Evolutionary conservation across 2,113 vertebrate genomes (phyloP).

Genomic region (Xenopus laevis): DNA sequence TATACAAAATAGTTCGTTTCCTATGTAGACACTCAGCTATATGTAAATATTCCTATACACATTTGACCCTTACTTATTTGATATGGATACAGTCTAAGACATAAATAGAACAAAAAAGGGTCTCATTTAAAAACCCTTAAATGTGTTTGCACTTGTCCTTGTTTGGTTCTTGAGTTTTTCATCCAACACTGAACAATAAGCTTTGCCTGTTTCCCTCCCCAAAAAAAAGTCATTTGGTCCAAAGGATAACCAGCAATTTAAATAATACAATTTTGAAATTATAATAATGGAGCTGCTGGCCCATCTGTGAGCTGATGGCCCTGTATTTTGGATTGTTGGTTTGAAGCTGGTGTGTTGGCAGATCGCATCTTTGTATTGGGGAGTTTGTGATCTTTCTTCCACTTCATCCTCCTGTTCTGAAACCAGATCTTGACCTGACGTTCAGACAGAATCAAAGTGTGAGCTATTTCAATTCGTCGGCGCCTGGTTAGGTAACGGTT

Average conservation of each 20-base stretch:
- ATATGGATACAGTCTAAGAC: constrained; percentile 34
- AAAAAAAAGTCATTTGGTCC: constrained; percentile 56
- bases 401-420: constrained; percentile 97
- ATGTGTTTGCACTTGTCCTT: constrained; percentile 45
- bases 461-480: constrained; percentile 95
- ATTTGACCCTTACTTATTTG: constrained; percentile 30
- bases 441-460: constrained; percentile 94
- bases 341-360: constrained; percentile 76
- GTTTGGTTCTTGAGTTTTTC: constrained; percentile 53
- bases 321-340: constrained; percentile 74
- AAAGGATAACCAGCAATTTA: constrained; percentile 49
- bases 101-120: constrained; percentile 38
- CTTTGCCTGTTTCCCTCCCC: constrained; percentile 49
- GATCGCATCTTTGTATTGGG: constrained; percentile 98
- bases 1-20: constrained; percentile 40
- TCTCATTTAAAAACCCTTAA: constrained; percentile 23
- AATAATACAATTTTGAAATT: constrained; percentile 41
- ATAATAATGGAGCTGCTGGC: constrained; percentile 72
- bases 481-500: constrained; percentile 98
- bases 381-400: constrained; percentile 99
- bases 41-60: constrained; percentile 40
- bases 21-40: constrained; percentile 31
- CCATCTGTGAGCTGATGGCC: constrained; percentile 76
- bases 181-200: constrained; percentile 47
- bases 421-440: constrained; percentile 99